A percentile compares a stretch with the other conserved stretches of the same genome.
Conservation (phyloP, 2,888 invertebrate genomes). For the Aspidiotus destructor region DNA sequence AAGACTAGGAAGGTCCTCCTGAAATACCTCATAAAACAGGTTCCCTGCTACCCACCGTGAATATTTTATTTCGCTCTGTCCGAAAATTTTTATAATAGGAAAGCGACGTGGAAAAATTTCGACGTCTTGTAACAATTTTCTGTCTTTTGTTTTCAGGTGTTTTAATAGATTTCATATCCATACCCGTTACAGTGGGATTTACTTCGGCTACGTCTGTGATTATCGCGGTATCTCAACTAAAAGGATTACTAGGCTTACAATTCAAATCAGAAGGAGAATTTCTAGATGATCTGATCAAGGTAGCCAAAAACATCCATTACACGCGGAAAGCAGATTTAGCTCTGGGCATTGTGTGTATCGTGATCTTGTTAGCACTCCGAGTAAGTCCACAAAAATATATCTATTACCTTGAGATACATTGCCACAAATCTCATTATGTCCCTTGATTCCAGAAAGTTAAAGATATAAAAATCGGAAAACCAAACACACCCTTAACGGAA, state of each 20-base stretch:
- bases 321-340: conserved; percentile 59
- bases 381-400: conserved; percentile 48
- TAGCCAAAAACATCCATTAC: conserved; percentile 57
- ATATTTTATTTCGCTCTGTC: too few relatives aligned
- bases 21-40: too few relatives aligned
- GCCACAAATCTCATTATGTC: not conserved
- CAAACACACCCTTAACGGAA: conserved; percentile 1
- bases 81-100: too few relatives aligned
- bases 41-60: too few relatives aligned
- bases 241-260: conserved; percentile 60
- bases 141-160: conserved; percentile 54
- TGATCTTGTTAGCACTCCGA: conserved; percentile 61
- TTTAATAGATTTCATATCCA: conserved; percentile 78
- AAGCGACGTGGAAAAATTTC: too few relatives aligned
- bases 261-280: conserved; percentile 66
- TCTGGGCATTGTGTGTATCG: conserved; percentile 63
- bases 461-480: conserved; percentile 48
- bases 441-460: conserved; percentile 56
- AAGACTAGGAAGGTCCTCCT: too few relatives aligned
- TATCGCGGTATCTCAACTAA: conserved; percentile 75
- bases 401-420: not conserved
- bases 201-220: conserved; percentile 87
- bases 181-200: conserved; percentile 80
- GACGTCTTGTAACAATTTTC: too few relatives aligned
- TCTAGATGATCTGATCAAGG: conserved; percentile 61